A percentile compares a stretch with the other conserved stretches of the same genome.
Conservation (phyloP, 2,888 invertebrate genomes). For the Cordylochernes scorpioides region DNA sequence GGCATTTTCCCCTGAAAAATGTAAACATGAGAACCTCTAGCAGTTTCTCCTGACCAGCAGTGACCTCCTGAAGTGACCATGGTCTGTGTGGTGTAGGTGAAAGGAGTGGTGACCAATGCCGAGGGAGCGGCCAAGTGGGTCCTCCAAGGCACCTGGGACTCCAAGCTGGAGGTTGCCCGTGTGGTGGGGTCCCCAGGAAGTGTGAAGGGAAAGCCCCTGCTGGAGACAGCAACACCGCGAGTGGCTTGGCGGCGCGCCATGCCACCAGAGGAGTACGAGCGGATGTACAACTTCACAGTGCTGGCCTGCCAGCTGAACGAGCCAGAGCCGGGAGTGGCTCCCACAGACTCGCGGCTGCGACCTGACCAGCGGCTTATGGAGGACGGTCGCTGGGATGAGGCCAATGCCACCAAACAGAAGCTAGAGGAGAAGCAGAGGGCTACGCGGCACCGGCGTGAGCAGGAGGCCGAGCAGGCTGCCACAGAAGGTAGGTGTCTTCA, state of each 20-base stretch:
- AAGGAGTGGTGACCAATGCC: slow-evolving; percentile 34
- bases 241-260: slow-evolving; percentile 59
- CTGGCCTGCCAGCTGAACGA: slow-evolving; percentile 92
- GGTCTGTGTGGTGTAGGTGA: slow-evolving; percentile 38
- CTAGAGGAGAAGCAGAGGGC: slow-evolving; percentile 87
- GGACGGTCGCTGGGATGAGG: slow-evolving; percentile 66
- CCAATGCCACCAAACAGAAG: slow-evolving; percentile 40
- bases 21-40: no score
- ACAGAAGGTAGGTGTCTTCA: slow-evolving; percentile 26
- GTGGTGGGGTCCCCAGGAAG: slow-evolving; percentile 34
- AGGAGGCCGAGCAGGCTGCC: slow-evolving; percentile 38
- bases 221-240: slow-evolving; percentile 65
- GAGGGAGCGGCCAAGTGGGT: slow-evolving; percentile 33
- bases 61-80: no score
- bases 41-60: no score
- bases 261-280: slow-evolving; percentile 36
- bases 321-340: slow-evolving; percentile 64
- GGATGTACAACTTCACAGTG: slow-evolving; percentile 76
- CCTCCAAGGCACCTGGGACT: slow-evolving; percentile 73
- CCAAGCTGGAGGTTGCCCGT: slow-evolving; percentile 71
- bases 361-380: slow-evolving; percentile 98
- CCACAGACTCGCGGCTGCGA: slow-evolving; percentile 67
- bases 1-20: no score
- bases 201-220: slow-evolving; percentile 47
- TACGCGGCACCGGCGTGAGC: slow-evolving; percentile 45